Conservation (phyloP, 2,888 invertebrate species). For the Augochlorella aurata region DNA sequence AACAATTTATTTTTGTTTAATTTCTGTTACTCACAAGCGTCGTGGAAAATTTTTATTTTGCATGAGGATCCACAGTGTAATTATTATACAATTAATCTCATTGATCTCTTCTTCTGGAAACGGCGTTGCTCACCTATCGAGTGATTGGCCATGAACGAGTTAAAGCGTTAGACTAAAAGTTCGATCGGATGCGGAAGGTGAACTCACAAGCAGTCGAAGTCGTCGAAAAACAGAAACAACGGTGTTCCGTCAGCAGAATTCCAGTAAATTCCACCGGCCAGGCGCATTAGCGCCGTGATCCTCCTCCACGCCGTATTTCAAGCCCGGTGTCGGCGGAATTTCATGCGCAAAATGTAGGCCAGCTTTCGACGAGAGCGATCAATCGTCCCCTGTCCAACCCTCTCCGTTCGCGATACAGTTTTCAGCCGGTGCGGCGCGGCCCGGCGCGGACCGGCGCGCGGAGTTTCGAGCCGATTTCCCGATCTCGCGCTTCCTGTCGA, state of each 20-base stretch:
- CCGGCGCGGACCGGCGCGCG: slow-evolving; percentile 12
- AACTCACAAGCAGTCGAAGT: background rate
- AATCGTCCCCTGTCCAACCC: slow-evolving; percentile 43
- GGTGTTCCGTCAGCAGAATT: background rate
- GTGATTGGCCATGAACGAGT: too few species aligned
- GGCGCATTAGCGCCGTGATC: slow-evolving; percentile 8
- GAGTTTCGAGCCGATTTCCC: slow-evolving; percentile 60
- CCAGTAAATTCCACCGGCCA: background rate
- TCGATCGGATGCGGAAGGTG: background rate
- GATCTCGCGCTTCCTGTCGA: slow-evolving; percentile 66
- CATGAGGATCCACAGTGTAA: too few species aligned
- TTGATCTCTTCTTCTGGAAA: too few species aligned
- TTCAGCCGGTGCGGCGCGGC: slow-evolving; percentile 14
- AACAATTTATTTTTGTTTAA: too few species aligned
- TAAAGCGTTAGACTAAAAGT: too few species aligned
- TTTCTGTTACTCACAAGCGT: too few species aligned
- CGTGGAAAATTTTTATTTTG: too few species aligned
- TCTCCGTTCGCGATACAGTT: slow-evolving; percentile 38
- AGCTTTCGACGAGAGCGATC: slow-evolving; percentile 42
- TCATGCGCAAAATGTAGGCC: slow-evolving; percentile 20
- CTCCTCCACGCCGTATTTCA: background rate
- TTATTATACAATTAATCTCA: too few species aligned
- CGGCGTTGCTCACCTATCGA: too few species aligned
- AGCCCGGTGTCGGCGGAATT: slow-evolving; percentile 6
- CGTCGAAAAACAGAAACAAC: background rate